Evolutionary conservation across 2,888 invertebrate genomes (phyloP).

Genomic region (Shargacucullia verbasci): DNA sequence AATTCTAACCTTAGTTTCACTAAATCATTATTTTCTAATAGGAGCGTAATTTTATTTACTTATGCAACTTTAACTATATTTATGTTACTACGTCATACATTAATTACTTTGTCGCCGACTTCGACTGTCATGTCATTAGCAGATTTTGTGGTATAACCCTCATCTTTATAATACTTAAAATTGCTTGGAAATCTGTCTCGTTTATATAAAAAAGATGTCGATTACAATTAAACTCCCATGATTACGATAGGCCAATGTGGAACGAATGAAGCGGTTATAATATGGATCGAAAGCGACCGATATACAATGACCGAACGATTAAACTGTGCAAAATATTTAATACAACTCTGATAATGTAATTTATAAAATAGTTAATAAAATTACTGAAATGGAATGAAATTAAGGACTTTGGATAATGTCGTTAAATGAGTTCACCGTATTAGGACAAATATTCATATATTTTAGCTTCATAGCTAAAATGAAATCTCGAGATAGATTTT

Average conservation of each 20-base stretch:
- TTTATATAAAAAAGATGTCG: conserved; percentile 12
- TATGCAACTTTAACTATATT: too few species aligned
- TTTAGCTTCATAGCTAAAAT: too few species aligned
- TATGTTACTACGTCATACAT: too few species aligned
- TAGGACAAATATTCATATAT: too few species aligned
- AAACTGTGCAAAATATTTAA: conserved; percentile 42
- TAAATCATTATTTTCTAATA: too few species aligned
- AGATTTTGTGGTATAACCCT: not conserved
- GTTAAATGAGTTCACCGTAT: conserved; percentile 10
- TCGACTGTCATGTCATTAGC: not conserved
- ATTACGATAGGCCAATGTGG: conserved; percentile 29
- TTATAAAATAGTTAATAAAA: conserved; percentile 26
- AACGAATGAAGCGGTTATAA: conserved; percentile 53
- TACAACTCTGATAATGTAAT: conserved; percentile 37
- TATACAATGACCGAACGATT: conserved; percentile 36
- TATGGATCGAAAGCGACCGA: conserved; percentile 46
- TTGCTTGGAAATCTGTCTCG: conserved; percentile 4
- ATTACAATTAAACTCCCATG: conserved; percentile 32
- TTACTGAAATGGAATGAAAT: conserved; percentile 12
- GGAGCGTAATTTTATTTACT: too few species aligned
- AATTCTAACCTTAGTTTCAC: too few species aligned
- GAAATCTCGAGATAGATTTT: too few species aligned
- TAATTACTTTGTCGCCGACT: conserved; percentile 10
- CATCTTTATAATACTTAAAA: conserved; percentile 11
- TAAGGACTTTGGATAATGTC: conserved; percentile 11